A percentile compares a stretch with the other conserved stretches of the same genome.
Conservation (phyloP, 2,113 vertebrate species). For the Agapornis roseicollis region DNA sequence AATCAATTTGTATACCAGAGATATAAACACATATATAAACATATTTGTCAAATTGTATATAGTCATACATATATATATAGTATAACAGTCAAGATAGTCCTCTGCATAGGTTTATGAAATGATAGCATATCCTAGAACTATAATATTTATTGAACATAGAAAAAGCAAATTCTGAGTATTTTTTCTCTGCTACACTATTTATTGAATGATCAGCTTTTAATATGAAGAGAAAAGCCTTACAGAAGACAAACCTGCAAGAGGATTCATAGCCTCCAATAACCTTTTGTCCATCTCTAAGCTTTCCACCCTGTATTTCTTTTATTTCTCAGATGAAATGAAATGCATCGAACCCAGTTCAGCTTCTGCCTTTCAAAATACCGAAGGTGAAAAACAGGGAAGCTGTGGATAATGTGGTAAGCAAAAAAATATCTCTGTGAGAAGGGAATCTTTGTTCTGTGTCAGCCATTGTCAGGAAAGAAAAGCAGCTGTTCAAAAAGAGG, state of each 20-base stretch:
- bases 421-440: neutral
- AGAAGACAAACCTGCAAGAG: constrained; percentile 16
- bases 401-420: neutral
- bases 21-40: neutral
- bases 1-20: neutral
- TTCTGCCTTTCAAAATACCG: constrained; percentile 21
- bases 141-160: neutral
- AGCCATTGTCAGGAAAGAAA: neutral
- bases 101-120: neutral
- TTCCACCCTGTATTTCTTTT: constrained; percentile 14
- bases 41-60: neutral
- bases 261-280: constrained; percentile 21
- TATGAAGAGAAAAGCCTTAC: neutral
- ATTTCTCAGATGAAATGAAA: constrained; percentile 21
- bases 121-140: neutral
- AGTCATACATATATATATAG: no score
- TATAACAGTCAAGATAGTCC: neutral
- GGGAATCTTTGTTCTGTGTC: constrained; percentile 1
- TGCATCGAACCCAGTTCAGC: constrained; percentile 6
- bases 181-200: neutral
- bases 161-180: neutral
- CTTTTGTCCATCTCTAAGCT: constrained; percentile 9
- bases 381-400: constrained; percentile 26
- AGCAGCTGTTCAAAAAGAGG: neutral
- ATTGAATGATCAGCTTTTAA: constrained; percentile 33